Conservation (phyloP, 2,113 vertebrate species). For the rabbit (Oryctolagus cuniculus) region DNA sequence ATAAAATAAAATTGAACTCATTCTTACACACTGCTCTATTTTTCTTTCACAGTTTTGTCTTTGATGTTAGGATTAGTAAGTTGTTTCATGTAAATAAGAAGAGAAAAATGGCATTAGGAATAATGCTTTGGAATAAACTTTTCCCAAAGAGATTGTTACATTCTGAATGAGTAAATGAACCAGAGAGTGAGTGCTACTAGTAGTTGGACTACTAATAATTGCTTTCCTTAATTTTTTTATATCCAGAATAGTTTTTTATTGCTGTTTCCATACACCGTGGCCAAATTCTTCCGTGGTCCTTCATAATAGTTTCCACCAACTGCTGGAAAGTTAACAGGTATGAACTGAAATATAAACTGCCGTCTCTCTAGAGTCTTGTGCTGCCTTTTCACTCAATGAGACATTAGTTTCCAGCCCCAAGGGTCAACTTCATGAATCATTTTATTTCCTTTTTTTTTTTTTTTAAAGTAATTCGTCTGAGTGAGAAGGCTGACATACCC, state of each 20-base stretch:
- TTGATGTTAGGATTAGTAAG: constrained; percentile 18
- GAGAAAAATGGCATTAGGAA: constrained; percentile 58
- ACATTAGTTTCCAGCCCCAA: constrained; percentile 71
- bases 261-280: constrained; percentile 75
- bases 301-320: constrained; percentile 81
- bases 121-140: constrained; percentile 48
- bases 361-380: constrained; percentile 65
- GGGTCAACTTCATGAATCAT: constrained; percentile 73
- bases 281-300: constrained; percentile 78
- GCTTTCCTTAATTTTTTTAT: constrained; percentile 67
- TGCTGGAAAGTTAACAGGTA: constrained; percentile 76
- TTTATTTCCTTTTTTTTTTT: constrained; percentile 44
- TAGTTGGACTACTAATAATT: constrained; percentile 56
- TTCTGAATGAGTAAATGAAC: constrained; percentile 55
- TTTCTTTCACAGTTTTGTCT: constrained; percentile 49
- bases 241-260: constrained; percentile 68
- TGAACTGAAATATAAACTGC: constrained; percentile 63
- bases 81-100: constrained; percentile 66
- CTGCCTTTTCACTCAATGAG: constrained; percentile 70
- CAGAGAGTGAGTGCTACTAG: constrained; percentile 35
- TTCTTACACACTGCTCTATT: constrained; percentile 10
- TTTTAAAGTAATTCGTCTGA: constrained; percentile 67
- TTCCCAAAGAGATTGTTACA: constrained; percentile 68
- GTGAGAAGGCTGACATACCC: constrained; percentile 61
- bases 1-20: constrained; percentile 32